These are phyloP conservation scores for Polyploca ridens DNA, from an alignment of 2,888 invertebrate genomes.

Conservation along the genomic window DNA sequence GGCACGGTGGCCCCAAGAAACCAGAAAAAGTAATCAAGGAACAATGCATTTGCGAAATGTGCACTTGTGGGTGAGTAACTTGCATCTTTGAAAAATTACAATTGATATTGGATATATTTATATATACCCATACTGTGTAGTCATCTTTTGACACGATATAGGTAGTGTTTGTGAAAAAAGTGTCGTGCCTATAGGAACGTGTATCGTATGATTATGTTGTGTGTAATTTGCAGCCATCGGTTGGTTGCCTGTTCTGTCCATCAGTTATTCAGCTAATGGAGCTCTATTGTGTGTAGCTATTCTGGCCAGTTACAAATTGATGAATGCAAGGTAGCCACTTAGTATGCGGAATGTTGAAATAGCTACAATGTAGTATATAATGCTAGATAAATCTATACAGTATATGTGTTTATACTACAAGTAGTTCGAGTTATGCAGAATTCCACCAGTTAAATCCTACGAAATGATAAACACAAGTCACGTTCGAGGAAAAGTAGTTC, in stretches of 20 bases:
- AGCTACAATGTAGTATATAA: not conserved
- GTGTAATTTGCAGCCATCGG: constrained; percentile 29
- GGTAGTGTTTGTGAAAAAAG: constrained; percentile 6
- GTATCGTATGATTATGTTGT: not conserved
- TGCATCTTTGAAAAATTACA: not conserved
- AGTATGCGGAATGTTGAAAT: constrained; percentile 7
- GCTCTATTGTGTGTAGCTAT: constrained; percentile 35
- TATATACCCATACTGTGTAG: too few relatives aligned
- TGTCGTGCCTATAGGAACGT: not conserved
- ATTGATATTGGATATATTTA: not conserved
- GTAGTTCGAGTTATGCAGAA: not conserved
- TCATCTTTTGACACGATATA: constrained; percentile 31
- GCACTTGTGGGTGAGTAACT: constrained; percentile 93
- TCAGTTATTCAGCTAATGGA: constrained; percentile 30
- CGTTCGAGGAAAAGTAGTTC: not conserved
- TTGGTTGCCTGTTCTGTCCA: constrained; percentile 24
- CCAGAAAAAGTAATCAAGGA: constrained; percentile 85
- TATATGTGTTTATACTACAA: too few relatives aligned
- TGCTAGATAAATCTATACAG: too few relatives aligned
- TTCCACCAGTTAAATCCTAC: not conserved
- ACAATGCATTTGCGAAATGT: constrained; percentile 95
- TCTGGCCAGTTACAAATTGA: not conserved
- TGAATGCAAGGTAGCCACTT: constrained; percentile 2
- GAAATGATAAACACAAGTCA: not conserved
- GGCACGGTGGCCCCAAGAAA: constrained; percentile 72